These are phyloP conservation scores for Elymnias hypermnestra DNA, from an alignment of 1,140 invertebrate species.

Conservation along the genomic window DNA sequence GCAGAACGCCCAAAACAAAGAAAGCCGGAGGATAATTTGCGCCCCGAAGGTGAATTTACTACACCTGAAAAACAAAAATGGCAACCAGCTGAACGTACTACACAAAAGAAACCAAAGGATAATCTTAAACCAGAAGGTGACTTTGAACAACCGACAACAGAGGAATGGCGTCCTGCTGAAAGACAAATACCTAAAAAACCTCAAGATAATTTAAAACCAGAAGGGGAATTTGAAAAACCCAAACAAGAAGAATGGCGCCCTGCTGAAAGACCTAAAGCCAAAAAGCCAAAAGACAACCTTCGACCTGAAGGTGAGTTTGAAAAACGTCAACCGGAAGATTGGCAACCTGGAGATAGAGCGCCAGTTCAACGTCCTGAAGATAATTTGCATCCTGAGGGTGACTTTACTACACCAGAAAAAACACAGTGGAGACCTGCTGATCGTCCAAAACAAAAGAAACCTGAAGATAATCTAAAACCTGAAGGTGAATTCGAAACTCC, in stretches of 20 bases:
- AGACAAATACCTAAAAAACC: constrained; percentile 55
- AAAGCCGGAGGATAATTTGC: constrained; percentile 78
- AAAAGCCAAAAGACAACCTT: constrained; percentile 75
- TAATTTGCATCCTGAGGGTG: constrained; percentile 79
- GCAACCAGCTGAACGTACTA: constrained; percentile 77
- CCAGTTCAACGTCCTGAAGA: constrained; percentile 58
- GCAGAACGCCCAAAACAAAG: constrained; percentile 65
- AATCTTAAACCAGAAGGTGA: constrained; percentile 80
- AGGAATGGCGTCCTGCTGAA: constrained; percentile 54
- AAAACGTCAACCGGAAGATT: constrained; percentile 48
- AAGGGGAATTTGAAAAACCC: constrained; percentile 76
- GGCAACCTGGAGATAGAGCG: constrained; percentile 66
- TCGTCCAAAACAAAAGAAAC: constrained; percentile 62
- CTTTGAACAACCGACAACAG: constrained; percentile 49
- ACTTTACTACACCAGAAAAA: constrained; percentile 73
- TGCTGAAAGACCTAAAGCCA: constrained; percentile 68
- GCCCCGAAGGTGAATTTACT: constrained; percentile 79
- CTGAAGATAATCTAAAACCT: constrained; percentile 77
- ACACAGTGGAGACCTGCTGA: constrained; percentile 77
- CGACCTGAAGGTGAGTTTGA: constrained; percentile 75
- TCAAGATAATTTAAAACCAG: constrained; percentile 73
- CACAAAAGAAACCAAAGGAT: constrained; percentile 74
- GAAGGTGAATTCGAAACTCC: constrained; percentile 73
- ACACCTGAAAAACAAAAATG: constrained; percentile 65
- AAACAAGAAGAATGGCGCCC: constrained; percentile 73